These are phyloP conservation scores for Belonocnema kinseyi DNA, from an alignment of 1,140 invertebrate species.

Conservation along the genomic window DNA sequence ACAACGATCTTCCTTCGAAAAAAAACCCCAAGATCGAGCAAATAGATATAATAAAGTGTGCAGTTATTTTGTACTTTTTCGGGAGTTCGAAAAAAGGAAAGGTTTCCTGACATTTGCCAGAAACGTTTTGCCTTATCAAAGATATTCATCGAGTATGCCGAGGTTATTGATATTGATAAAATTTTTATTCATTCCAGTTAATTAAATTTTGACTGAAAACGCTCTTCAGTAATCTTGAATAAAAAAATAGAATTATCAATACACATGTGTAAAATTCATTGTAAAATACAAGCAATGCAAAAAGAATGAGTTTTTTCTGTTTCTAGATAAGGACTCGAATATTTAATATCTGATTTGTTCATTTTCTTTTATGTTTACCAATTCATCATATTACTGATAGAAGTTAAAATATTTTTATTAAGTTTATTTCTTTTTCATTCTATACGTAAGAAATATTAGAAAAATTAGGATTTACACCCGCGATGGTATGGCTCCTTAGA, in stretches of 20 bases:
- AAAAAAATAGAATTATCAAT: background rate
- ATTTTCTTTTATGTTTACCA: too few species aligned
- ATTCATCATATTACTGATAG: too few species aligned
- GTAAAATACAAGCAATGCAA: too few species aligned
- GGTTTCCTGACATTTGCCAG: background rate
- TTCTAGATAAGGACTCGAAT: too few species aligned
- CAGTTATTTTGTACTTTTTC: background rate
- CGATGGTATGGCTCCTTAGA: too few species aligned
- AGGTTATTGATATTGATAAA: background rate
- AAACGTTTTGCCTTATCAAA: background rate
- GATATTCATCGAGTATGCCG: background rate
- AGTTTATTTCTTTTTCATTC: too few species aligned
- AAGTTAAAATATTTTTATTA: too few species aligned
- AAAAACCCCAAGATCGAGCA: conserved; percentile 19
- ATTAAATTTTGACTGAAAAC: background rate
- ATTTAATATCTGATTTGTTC: too few species aligned
- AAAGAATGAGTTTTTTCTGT: too few species aligned
- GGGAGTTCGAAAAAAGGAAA: background rate
- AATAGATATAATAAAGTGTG: conserved; percentile 20
- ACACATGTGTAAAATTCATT: too few species aligned
- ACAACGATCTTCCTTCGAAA: conserved; percentile 11
- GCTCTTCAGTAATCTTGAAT: background rate
- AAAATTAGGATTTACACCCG: too few species aligned
- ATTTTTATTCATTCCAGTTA: background rate
- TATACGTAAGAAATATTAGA: too few species aligned